Evolutionary conservation across 2,797 vertebrate species (phyloP), one percentile per base, ranked within the genome.

Genomic region (Gymnocypris eckloni): DNA sequence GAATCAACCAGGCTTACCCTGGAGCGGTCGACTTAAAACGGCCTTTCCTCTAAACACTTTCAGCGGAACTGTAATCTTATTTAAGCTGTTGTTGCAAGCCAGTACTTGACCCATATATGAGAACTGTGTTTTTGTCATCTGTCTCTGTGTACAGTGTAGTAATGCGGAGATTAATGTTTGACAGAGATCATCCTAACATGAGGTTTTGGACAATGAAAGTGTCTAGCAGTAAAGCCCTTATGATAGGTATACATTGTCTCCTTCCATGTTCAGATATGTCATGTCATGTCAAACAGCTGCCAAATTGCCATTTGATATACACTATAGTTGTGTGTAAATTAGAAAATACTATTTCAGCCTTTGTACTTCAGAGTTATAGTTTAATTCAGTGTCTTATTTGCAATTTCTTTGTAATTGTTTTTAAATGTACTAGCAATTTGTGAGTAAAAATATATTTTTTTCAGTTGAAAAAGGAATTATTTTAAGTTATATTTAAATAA

Each of bases 21-120:
- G 22, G 4, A 87, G 86, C 18, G 12, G 70, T 45, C 59, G 20
- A 75, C 59, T 76, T 80, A 76, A 84, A 20, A 1, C 15, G 11
- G 87, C 84, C 82, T 89, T 88, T 39, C 83, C 92, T 91, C 90
- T 86, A 90, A 92, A 91, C 89, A 89, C 89, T 91, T 92, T 88
- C 87, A 70, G 90, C 89, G 88, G 87, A 91, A 90, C 87, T 89
- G 39, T 84, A 78, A 88, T 85, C 69, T 86, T 83, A 54, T 87
- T 84, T 86, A 81, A 79, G 75, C 78, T 82, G 84, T 84, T 85
- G 71, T 79, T 81, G 75, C 79, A 78, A 75, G 64, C 54, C 79
- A 54, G 72, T 76, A 41, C 73, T 79, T 89, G 89, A 88, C 89
- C 89, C 76, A 90, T 75, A 86, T 90, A 83, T 81, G 48, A 71